phyloP scores from a whole-genome alignment of 2,113 vertebrate species.

The Epinephelus lanceolatus region DNA sequence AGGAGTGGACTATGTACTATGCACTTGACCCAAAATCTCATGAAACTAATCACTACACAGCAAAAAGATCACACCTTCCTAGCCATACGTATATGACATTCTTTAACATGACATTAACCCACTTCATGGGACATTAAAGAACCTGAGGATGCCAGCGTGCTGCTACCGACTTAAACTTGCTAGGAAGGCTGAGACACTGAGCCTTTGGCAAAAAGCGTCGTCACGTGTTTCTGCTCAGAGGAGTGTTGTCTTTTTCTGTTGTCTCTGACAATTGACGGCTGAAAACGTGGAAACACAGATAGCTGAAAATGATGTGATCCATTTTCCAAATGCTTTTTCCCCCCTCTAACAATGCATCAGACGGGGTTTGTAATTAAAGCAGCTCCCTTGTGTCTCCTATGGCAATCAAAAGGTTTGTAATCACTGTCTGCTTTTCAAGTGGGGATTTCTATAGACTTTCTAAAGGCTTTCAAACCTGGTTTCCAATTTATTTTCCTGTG shows the following conservation, averaged over 20 bases:
- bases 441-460: not conserved
- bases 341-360: not conserved
- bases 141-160: conserved; percentile 76
- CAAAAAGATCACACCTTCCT: conserved; percentile 61
- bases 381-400: not conserved
- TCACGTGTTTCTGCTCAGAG: conserved; percentile 36
- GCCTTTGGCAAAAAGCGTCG: conserved; percentile 37
- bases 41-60: conserved; percentile 63
- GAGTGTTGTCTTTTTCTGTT: conserved; percentile 35
- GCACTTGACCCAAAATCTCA: conserved; percentile 49
- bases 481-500: not conserved
- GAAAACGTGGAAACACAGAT: conserved; percentile 59
- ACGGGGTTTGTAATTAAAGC: conserved; percentile 9
- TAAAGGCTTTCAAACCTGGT: not conserved
- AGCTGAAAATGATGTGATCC: conserved; percentile 52
- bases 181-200: conserved; percentile 58
- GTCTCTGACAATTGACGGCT: conserved; percentile 26
- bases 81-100: conserved; percentile 30
- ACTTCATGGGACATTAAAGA: conserved; percentile 62
- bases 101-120: conserved; percentile 52
- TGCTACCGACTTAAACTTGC: conserved; percentile 60
- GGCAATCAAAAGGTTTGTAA: not conserved
- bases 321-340: conserved; percentile 54
- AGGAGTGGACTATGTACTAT: conserved; percentile 24
- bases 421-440: not conserved